A percentile compares a stretch with the other conserved stretches of the same genome.
Conservation (phyloP, 1,140 invertebrate genomes). For the Portunus trituberculatus region DNA sequence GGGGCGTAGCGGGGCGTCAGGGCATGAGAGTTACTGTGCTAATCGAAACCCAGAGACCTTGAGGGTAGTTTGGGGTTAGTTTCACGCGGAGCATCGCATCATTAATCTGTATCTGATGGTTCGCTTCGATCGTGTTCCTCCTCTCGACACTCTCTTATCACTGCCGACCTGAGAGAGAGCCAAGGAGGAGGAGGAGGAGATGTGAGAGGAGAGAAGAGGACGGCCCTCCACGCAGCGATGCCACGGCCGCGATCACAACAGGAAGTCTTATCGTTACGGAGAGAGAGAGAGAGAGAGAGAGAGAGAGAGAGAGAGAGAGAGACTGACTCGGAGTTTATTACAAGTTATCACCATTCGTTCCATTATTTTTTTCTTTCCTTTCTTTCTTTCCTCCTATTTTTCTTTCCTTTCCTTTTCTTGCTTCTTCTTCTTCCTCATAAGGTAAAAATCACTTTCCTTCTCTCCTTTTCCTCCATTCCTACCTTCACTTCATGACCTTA, state of each 20-base stretch:
- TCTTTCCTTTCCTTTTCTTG: neutral
- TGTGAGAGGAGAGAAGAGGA: neutral
- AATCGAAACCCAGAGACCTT: neutral
- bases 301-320: slow-evolving; percentile 24
- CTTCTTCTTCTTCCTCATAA: neutral
- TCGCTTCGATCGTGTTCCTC: slow-evolving; percentile 35
- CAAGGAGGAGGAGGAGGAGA: neutral
- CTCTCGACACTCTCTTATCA: slow-evolving; percentile 48
- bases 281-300: neutral
- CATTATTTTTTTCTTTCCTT: neutral
- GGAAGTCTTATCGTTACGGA: neutral
- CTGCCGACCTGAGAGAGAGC: slow-evolving; percentile 42
- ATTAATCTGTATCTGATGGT: neutral
- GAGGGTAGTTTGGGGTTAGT: neutral
- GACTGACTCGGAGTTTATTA: neutral
- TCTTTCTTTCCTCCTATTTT: neutral
- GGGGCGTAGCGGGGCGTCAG: neutral
- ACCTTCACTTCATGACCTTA: neutral
- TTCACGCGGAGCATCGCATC: neutral
- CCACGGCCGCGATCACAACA: neutral
- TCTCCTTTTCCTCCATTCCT: neutral
- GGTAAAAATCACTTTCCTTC: too few species aligned
- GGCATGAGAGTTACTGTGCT: neutral
- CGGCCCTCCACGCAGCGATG: neutral
- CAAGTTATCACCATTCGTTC: neutral